A percentile compares a stretch with the other conserved stretches of the same genome.
These are phyloP conservation scores for Pipistrellus nathusii DNA, from an alignment of 2,797 vertebrate genomes.

Conservation along the genomic window DNA sequence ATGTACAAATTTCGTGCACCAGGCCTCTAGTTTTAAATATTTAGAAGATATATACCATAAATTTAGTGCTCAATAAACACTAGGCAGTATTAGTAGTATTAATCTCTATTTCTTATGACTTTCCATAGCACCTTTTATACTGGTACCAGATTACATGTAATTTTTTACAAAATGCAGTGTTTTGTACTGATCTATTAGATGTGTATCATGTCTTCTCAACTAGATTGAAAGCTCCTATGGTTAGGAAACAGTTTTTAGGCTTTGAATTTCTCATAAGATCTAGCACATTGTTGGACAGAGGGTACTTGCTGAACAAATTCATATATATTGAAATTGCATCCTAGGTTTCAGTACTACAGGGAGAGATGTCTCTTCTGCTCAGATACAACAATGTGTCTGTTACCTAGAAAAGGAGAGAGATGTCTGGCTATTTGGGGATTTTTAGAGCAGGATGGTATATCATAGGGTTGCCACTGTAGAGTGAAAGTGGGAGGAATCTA, in stretches of 20 bases:
- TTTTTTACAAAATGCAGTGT: neutral
- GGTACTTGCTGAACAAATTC: neutral
- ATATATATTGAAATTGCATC: neutral
- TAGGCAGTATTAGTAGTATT: neutral
- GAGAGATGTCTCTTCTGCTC: neutral
- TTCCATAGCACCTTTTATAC: neutral
- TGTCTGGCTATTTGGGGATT: neutral
- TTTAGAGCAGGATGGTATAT: neutral
- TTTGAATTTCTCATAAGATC: constrained; percentile 15
- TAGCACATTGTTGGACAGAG: neutral
- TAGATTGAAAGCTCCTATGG: neutral
- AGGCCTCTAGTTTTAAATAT: neutral
- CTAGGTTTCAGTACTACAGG: neutral
- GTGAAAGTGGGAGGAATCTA: neutral
- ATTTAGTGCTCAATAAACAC: neutral
- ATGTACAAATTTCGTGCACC: too few species aligned
- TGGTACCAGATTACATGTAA: neutral
- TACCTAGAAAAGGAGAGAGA: neutral
- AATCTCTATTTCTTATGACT: neutral
- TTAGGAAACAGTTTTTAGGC: neutral
- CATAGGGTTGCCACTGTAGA: neutral
- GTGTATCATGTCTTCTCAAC: neutral
- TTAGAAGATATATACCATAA: neutral
- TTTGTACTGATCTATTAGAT: neutral
- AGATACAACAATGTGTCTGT: neutral